phyloP scores from a whole-genome alignment of 1,140 invertebrate genomes.

The Apis dorsata region DNA sequence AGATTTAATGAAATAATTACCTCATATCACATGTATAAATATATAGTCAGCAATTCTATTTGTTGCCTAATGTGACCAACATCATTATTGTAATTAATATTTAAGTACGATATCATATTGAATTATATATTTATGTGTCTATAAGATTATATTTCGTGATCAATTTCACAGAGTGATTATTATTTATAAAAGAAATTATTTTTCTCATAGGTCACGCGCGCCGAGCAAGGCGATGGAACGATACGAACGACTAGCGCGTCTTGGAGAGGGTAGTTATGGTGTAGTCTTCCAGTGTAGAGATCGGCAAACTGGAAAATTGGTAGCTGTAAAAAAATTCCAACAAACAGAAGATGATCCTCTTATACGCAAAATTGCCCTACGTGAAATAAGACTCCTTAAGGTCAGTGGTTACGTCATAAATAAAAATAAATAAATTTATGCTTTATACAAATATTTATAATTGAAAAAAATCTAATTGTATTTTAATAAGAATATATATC shows the following conservation, averaged over 20 bases:
- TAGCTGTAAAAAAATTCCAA: conserved; percentile 99
- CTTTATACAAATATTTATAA: background rate
- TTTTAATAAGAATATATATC: too few relatives aligned
- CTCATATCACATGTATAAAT: too few relatives aligned
- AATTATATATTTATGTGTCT: background rate
- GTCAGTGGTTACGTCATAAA: conserved; percentile 79
- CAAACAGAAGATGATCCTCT: conserved; percentile 99
- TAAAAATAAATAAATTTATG: background rate
- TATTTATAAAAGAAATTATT: conserved; percentile 29
- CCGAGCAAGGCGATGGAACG: conserved; percentile 97
- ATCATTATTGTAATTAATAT: background rate
- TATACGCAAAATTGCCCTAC: conserved; percentile 98
- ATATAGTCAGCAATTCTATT: background rate
- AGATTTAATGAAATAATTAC: too few relatives aligned
- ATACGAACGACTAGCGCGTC: conserved; percentile 97
- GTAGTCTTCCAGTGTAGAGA: conserved; percentile 99
- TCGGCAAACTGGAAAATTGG: conserved; percentile 95
- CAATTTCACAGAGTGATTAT: background rate
- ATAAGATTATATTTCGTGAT: background rate
- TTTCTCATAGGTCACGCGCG: conserved; percentile 85
- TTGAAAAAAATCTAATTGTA: background rate
- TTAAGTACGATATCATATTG: background rate
- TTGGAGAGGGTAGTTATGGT: conserved; percentile 99
- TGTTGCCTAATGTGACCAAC: background rate
- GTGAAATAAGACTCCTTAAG: conserved; percentile 98